A percentile compares a stretch with the other conserved stretches of the same genome.
Conservation (phyloP, 2,113 vertebrate species). For the Clarias macrocephalus region DNA sequence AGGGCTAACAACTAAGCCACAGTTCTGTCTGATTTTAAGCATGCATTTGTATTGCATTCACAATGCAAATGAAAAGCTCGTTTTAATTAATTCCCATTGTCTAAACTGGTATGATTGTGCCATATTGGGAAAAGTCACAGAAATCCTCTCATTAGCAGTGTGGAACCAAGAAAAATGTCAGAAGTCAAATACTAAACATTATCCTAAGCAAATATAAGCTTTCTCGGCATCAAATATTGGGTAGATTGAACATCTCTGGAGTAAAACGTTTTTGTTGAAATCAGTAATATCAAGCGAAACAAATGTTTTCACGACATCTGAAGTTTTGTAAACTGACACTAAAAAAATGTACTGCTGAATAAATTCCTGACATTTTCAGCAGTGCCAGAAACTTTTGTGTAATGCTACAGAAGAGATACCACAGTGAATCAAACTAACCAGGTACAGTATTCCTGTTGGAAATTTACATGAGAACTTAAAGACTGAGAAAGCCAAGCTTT, state of each 20-base stretch:
- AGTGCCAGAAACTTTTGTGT: not conserved
- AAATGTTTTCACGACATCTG: not conserved
- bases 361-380: not conserved
- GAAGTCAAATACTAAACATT: not conserved
- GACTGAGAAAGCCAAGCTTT: not conserved
- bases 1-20: too few relatives aligned
- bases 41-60: not conserved
- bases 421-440: not conserved
- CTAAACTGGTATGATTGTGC: not conserved
- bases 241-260: not conserved
- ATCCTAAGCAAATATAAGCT: not conserved
- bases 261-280: not conserved
- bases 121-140: not conserved
- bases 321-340: not conserved
- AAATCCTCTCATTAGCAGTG: not conserved
- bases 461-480: not conserved
- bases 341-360: constrained; percentile 13
- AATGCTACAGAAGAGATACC: not conserved
- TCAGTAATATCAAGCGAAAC: not conserved
- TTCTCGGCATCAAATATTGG: not conserved
- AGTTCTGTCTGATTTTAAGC: not conserved
- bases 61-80: not conserved
- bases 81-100: not conserved
- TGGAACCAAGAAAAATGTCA: not conserved
- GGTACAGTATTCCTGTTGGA: not conserved